These are phyloP conservation scores for Colostygia pectinataria DNA, from an alignment of 2,888 invertebrate species.

Conservation along the genomic window DNA sequence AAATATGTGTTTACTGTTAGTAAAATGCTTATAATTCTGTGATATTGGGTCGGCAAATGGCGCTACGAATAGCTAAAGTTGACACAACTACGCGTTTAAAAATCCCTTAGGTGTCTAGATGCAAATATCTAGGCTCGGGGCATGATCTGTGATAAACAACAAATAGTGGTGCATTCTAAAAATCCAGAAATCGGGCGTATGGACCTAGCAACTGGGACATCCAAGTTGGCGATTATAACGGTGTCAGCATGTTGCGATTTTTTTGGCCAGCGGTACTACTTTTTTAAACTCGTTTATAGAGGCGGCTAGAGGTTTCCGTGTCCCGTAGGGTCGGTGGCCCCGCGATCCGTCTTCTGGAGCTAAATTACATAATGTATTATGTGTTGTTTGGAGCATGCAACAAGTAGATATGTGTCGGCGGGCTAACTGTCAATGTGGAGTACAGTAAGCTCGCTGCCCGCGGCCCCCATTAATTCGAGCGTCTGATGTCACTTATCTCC, in stretches of 20 bases:
- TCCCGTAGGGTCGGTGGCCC: constrained; percentile 82
- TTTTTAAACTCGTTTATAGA: constrained; percentile 84
- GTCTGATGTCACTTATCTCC: constrained; percentile 83
- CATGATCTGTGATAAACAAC: constrained; percentile 70
- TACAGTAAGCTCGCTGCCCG: constrained; percentile 81
- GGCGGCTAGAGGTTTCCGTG: constrained; percentile 82
- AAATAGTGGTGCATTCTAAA: constrained; percentile 75
- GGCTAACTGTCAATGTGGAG: constrained; percentile 83
- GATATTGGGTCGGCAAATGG: constrained; percentile 81
- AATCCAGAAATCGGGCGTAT: constrained; percentile 69
- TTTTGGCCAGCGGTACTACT: constrained; percentile 84
- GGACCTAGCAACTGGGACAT: constrained; percentile 80
- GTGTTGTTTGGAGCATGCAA: constrained; percentile 79
- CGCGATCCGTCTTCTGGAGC: constrained; percentile 76
- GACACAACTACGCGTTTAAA: constrained; percentile 83
- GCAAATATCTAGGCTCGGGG: constrained; percentile 70
- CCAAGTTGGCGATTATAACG: constrained; percentile 84
- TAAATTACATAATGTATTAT: constrained; percentile 83
- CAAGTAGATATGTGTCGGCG: constrained; percentile 83
- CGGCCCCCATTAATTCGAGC: constrained; percentile 82
- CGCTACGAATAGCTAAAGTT: constrained; percentile 82
- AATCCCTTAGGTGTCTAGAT: constrained; percentile 69
- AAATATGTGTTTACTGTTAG: constrained; percentile 72
- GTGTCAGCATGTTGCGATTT: constrained; percentile 84
- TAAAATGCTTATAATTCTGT: constrained; percentile 71